phyloP scores from a whole-genome alignment of 2,113 vertebrate species.

The Puma concolor region DNA sequence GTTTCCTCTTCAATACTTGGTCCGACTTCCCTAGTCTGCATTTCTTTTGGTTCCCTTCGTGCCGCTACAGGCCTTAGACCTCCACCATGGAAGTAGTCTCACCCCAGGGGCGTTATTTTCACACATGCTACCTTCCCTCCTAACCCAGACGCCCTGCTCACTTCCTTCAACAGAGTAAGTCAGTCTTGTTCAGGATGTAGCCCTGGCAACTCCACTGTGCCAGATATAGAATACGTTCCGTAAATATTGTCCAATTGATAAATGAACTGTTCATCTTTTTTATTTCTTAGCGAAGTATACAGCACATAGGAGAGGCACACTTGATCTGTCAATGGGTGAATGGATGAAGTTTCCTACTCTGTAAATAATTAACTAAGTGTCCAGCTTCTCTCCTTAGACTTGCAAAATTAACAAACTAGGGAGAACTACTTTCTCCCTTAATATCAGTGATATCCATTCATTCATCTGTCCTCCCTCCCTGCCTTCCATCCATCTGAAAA shows the following conservation, averaged over 20 bases:
- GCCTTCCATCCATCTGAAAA: background rate
- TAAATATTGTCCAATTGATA: background rate
- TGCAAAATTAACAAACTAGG: background rate
- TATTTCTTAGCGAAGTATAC: background rate
- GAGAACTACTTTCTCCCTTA: background rate
- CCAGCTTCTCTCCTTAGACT: background rate
- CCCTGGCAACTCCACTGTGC: background rate
- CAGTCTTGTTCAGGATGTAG: background rate
- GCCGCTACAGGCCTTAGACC: background rate
- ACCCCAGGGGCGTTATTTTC: background rate
- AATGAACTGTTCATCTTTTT: background rate
- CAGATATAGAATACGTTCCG: background rate
- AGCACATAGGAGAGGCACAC: background rate
- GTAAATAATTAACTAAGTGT: conserved; percentile 36
- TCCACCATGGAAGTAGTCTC: background rate
- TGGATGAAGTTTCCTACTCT: background rate
- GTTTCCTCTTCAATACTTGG: background rate
- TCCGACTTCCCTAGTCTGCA: background rate
- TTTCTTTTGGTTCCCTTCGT: background rate
- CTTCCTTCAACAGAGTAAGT: background rate
- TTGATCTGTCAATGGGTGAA: background rate
- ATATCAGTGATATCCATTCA: background rate
- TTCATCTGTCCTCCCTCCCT: background rate
- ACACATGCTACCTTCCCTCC: background rate
- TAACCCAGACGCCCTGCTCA: background rate